Conservation (phyloP, 2,113 vertebrate species). For the Daphoenositta chrysoptera region DNA sequence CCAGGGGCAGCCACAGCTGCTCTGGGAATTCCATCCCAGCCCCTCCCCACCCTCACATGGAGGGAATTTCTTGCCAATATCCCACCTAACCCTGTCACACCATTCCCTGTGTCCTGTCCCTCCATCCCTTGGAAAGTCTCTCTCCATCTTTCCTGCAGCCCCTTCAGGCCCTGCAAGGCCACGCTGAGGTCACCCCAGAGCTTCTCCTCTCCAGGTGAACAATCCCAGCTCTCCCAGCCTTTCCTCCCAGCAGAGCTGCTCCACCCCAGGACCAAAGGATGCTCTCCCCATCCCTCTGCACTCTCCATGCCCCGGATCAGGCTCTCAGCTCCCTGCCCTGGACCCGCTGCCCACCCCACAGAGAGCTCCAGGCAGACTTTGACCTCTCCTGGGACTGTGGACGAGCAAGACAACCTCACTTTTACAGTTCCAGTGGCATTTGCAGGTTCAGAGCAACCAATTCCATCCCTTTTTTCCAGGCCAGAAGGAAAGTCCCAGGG, state of each 20-base stretch:
- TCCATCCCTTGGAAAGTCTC: neutral
- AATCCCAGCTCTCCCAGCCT: neutral
- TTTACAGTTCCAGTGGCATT: neutral
- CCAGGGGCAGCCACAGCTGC: neutral
- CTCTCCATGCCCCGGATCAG: too few relatives aligned
- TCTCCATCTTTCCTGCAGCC: neutral
- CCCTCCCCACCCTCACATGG: neutral
- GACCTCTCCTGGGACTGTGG: neutral
- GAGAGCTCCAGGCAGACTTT: neutral
- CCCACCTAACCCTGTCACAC: accelerated
- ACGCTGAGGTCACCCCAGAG: accelerated
- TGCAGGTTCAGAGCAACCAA: neutral
- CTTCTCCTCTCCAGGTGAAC: neutral
- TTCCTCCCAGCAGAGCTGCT: neutral
- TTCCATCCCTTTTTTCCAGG: neutral
- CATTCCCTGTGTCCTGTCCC: neutral
- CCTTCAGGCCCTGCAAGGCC: accelerated
- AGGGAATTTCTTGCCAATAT: neutral
- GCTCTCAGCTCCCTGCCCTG: neutral
- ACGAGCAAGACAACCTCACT: neutral
- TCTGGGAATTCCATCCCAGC: neutral
- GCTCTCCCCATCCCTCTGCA: neutral
- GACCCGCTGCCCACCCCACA: neutral
- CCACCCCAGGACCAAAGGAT: neutral
- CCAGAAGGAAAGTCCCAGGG: neutral